Conservation (phyloP, 2,113 vertebrate species). For the Carettochelys insculpta region DNA sequence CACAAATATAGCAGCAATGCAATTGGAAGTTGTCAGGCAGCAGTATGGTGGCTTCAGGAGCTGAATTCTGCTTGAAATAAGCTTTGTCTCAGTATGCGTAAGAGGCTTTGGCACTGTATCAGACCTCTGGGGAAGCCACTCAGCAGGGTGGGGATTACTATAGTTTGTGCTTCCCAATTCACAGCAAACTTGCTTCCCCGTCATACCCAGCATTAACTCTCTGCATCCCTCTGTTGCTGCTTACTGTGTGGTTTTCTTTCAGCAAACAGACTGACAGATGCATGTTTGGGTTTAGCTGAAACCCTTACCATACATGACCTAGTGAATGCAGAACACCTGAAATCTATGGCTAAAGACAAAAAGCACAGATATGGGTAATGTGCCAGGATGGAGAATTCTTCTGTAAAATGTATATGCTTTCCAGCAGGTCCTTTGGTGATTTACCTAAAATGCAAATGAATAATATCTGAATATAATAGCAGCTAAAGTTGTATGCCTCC, state of each 20-base stretch:
- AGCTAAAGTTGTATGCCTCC: slow-evolving; percentile 6
- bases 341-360: background rate
- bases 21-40: slow-evolving; percentile 78
- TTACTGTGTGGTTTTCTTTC: slow-evolving; percentile 20
- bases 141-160: slow-evolving; percentile 82
- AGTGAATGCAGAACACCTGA: background rate
- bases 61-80: slow-evolving; percentile 78
- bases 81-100: slow-evolving; percentile 83
- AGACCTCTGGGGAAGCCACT: slow-evolving; percentile 82
- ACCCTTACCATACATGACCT: background rate
- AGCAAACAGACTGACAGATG: slow-evolving; percentile 20
- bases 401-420: slow-evolving; percentile 1
- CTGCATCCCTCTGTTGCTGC: slow-evolving; percentile 60
- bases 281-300: slow-evolving; percentile 13
- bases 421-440: slow-evolving; percentile 35
- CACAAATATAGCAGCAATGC: slow-evolving; percentile 77
- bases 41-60: slow-evolving; percentile 75
- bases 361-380: slow-evolving; percentile 56
- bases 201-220: slow-evolving; percentile 71
- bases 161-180: slow-evolving; percentile 79
- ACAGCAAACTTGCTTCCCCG: slow-evolving; percentile 77
- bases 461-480: slow-evolving; percentile 40
- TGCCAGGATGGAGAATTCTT: slow-evolving; percentile 34
- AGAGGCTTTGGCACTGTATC: slow-evolving; percentile 81
- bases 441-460: slow-evolving; percentile 65